A percentile compares a stretch with the other conserved stretches of the same genome.
These are phyloP conservation scores for Apolygus lucorum DNA, from an alignment of 1,140 invertebrate species.

Conservation along the genomic window DNA sequence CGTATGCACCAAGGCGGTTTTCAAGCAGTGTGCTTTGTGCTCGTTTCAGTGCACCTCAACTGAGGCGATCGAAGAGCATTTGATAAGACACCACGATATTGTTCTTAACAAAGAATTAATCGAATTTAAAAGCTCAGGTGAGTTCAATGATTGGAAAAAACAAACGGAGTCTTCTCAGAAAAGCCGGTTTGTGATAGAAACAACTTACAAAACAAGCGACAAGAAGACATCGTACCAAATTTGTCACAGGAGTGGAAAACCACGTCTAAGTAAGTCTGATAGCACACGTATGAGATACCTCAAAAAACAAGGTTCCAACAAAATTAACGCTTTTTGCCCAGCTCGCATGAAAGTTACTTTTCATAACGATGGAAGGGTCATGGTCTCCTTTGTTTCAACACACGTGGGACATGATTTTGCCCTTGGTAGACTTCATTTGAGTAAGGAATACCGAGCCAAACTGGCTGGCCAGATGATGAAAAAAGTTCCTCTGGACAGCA, in stretches of 20 bases:
- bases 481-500: background rate
- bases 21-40: background rate
- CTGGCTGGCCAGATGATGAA: background rate
- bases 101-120: background rate
- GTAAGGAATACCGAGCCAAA: background rate
- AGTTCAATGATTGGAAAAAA: background rate
- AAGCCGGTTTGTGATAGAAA: too few relatives aligned
- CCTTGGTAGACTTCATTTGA: background rate
- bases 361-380: background rate
- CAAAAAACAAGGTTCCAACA: background rate
- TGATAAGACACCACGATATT: background rate
- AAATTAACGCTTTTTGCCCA: background rate
- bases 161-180: background rate
- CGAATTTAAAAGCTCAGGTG: background rate
- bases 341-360: background rate
- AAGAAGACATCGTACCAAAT: background rate
- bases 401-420: background rate
- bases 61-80: background rate
- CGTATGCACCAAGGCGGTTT: too few relatives aligned
- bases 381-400: background rate
- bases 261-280: background rate
- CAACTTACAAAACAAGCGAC: background rate
- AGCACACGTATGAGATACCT: background rate
- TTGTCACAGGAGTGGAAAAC: background rate
- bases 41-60: background rate